Percentiles rank a stretch among this genome's conserved stretches.
Evolutionary conservation across 2,888 invertebrate genomes (phyloP).

Genomic region (Thymelicus lineola): DNA sequence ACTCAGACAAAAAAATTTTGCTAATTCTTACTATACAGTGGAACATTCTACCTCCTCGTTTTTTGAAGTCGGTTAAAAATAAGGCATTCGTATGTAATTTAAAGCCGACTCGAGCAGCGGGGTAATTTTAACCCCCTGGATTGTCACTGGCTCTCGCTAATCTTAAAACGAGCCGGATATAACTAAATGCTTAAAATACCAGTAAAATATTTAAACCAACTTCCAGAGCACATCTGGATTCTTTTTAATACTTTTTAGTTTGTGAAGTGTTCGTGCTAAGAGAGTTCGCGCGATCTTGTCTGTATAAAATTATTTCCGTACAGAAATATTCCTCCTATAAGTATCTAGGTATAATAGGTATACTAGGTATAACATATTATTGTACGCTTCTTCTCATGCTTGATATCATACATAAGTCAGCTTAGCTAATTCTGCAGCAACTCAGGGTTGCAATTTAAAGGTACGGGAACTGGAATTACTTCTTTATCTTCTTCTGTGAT

Average conservation of each 20-base stretch:
- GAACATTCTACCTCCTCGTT: too few species aligned
- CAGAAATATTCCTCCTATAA: neutral
- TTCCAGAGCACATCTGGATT: slow-evolving; percentile 23
- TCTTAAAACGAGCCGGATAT: neutral
- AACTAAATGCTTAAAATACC: slow-evolving; percentile 10
- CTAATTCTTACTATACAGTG: too few species aligned
- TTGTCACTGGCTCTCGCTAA: neutral
- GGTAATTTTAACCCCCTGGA: neutral
- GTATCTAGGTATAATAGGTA: too few species aligned
- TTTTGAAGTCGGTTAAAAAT: too few species aligned
- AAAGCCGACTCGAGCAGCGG: neutral
- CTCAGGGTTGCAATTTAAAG: too few species aligned
- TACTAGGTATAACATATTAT: too few species aligned
- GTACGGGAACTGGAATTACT: too few species aligned
- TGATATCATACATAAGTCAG: neutral
- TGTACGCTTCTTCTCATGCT: too few species aligned
- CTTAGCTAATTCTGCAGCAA: too few species aligned
- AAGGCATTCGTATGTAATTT: too few species aligned
- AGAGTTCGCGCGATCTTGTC: slow-evolving; percentile 14
- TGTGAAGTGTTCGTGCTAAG: slow-evolving; percentile 8
- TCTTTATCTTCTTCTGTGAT: too few species aligned
- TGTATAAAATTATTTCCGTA: neutral
- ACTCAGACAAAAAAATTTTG: too few species aligned
- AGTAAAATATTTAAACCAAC: slow-evolving; percentile 27
- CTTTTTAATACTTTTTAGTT: slow-evolving; percentile 28